These are phyloP conservation scores for Aphodius sticticus DNA, from an alignment of 2,888 invertebrate genomes.

Conservation along the genomic window DNA sequence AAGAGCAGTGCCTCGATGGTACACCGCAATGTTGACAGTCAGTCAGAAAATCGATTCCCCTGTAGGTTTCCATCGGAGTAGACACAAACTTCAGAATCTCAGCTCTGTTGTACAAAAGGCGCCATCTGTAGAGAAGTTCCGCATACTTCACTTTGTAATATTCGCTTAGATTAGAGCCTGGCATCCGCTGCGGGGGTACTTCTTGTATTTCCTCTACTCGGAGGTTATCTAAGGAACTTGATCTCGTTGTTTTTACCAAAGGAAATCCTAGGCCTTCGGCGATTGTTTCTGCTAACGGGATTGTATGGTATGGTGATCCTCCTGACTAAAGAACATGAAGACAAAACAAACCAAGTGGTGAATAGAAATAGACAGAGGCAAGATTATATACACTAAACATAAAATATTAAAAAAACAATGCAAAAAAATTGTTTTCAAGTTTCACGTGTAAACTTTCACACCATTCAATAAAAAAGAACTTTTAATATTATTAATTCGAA, in stretches of 20 bases:
- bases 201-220: slow-evolving; percentile 59
- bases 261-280: slow-evolving; percentile 81
- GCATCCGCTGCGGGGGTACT: slow-evolving; percentile 44
- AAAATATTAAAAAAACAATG: not conserved
- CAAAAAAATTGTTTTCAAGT: no score
- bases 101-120: slow-evolving; percentile 59
- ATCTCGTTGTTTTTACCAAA: slow-evolving; percentile 71
- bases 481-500: no score
- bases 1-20: slow-evolving; percentile 73
- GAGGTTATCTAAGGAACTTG: slow-evolving; percentile 80
- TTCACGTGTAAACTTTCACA: not conserved
- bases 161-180: slow-evolving; percentile 72
- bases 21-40: slow-evolving; percentile 77
- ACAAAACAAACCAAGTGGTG: not conserved
- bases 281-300: slow-evolving; percentile 79
- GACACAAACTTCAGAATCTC: slow-evolving; percentile 72
- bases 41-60: slow-evolving; percentile 74
- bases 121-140: slow-evolving; percentile 77
- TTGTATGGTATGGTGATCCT: slow-evolving; percentile 90
- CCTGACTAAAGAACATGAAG: slow-evolving; percentile 65
- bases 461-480: not conserved
- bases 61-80: slow-evolving; percentile 56
- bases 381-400: not conserved
- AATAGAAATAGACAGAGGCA: not conserved
- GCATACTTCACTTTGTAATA: slow-evolving; percentile 88